Evolutionary conservation across 2,888 invertebrate genomes (phyloP), one percentile per base, ranked within the genome.

Genomic region (Dichetophora obliterata): DNA sequence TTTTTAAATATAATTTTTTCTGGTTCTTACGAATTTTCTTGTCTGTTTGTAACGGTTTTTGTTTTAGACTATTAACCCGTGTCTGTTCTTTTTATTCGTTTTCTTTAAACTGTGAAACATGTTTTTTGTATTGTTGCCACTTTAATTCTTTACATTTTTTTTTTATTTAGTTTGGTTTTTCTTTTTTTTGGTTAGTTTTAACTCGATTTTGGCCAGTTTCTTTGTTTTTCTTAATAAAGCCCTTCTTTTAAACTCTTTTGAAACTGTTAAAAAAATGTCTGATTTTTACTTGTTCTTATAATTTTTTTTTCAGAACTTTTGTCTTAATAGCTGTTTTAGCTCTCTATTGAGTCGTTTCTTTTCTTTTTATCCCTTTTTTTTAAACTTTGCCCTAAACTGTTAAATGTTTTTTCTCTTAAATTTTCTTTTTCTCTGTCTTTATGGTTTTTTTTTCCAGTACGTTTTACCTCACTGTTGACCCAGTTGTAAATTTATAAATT

Each of bases 401-500:
- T 34, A 57, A 22, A 14, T 59, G 57, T 31, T 16, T 54, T 54
- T 57, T 54, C 31, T 57, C 31, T 52, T 43, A 9, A 43, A 65
- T 43, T 65, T 34, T 8, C 19, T 54, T 72, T 61, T 61, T 61
- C 48, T 48, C 3, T 63, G 11, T 52, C 52, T 52, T 73, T 65
- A 65, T 65, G 50, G 50, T 50, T 63, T 50, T 31, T 50, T n/a
- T 31, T 9, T 3, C 19, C 31, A 9, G 37, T 50, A 31, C 50
- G 50, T 22, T 27, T 48, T 50, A 59, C 19, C 63, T 50, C 34
- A 63, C 61, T 22, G 73, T 65, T 63, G 63, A 73, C 63, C 73
- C 73, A 63, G 31, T 73, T 73, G 61, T 52, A 31, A 50, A 63
- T 73, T 63, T 63, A 65, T 73, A 19, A 50, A 63, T 73, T 63